Conservation (phyloP, 2,113 vertebrate species). For the Osmerus eperlanus region DNA sequence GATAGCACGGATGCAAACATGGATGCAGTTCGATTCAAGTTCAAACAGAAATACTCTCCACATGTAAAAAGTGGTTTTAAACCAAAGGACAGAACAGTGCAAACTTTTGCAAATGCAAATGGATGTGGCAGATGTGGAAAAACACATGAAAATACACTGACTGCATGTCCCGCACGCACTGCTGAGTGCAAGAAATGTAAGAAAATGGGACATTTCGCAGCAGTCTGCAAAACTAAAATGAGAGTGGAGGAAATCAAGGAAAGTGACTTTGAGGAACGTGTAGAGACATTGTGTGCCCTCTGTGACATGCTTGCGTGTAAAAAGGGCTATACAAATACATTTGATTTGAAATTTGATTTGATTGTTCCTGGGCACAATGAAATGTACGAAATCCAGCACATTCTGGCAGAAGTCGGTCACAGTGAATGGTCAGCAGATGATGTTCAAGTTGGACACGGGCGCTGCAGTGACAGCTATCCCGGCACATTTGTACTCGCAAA, state of each 20-base stretch:
- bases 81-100: background rate
- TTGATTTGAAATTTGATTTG: too few species aligned
- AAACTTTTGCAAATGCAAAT: too few species aligned
- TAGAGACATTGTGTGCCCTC: background rate
- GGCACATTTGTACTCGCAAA: background rate
- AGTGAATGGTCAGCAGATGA: background rate
- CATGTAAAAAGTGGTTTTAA: background rate
- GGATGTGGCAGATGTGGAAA: conserved; percentile 20
- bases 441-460: background rate
- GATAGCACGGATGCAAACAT: background rate
- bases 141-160: conserved; percentile 3
- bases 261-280: background rate
- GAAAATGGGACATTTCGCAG: conserved; percentile 28
- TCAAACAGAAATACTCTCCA: background rate
- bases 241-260: background rate
- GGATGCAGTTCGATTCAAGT: background rate
- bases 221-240: background rate
- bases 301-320: too few species aligned
- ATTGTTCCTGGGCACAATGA: background rate
- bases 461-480: background rate
- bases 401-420: too few species aligned
- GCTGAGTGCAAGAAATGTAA: conserved; percentile 24
- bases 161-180: conserved; percentile 14
- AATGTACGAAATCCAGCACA: too few species aligned
- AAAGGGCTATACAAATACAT: too few species aligned